These are phyloP conservation scores for Falco naumanni DNA, from an alignment of 2,797 vertebrate species.

Conservation along the genomic window DNA sequence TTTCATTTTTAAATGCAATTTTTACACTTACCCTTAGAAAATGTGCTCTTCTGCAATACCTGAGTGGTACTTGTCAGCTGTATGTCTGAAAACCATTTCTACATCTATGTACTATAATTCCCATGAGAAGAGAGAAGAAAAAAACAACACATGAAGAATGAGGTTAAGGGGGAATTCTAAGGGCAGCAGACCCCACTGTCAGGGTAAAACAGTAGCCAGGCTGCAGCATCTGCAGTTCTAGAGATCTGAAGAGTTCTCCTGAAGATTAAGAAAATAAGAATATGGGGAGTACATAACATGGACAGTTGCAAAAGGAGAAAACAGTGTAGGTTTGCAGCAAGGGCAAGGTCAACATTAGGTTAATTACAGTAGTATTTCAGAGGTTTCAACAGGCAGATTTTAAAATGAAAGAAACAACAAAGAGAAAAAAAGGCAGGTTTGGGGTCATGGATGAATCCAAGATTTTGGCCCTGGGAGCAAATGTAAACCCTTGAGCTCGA, in stretches of 20 bases:
- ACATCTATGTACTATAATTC: not conserved
- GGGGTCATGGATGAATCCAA: not conserved
- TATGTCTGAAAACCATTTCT: not conserved
- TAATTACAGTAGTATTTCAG: not conserved
- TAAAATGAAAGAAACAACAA: not conserved
- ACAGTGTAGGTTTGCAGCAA: not conserved
- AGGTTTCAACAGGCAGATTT: not conserved
- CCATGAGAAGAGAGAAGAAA: not conserved
- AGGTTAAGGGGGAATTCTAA: not conserved
- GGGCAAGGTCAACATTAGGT: not conserved
- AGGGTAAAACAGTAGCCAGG: not conserved
- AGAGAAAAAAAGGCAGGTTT: not conserved
- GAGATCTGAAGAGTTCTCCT: not conserved
- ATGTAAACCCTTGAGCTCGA: not conserved
- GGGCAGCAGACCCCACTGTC: not conserved
- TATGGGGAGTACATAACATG: not conserved
- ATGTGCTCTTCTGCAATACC: not conserved
- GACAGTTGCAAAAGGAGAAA: not conserved
- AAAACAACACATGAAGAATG: not conserved
- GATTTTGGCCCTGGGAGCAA: not conserved
- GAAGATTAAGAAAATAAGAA: not conserved
- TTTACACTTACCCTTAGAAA: not conserved
- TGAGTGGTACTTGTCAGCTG: not conserved
- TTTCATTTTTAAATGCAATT: not conserved
- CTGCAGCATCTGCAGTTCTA: not conserved